Percentiles rank a stretch among this genome's conserved stretches.
phyloP scores from a whole-genome alignment of 2,888 invertebrate species.

The Ethmia dodecea region DNA sequence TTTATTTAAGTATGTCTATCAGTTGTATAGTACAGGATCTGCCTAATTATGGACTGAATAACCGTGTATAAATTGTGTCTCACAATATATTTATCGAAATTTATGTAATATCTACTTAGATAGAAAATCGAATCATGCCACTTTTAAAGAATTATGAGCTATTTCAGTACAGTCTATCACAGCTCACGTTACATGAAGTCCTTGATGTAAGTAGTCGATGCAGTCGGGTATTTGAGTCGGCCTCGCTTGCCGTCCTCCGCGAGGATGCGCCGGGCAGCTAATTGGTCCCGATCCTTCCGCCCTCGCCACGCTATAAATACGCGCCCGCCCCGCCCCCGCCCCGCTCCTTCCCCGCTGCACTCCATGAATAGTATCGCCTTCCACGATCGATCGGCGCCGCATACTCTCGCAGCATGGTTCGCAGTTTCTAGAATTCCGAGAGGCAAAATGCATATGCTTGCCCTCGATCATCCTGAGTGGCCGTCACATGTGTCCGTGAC shows the following conservation, averaged over 20 bases:
- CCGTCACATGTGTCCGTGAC: too few relatives aligned
- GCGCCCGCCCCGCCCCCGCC: not conserved
- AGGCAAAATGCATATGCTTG: not conserved
- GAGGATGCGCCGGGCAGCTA: constrained; percentile 18
- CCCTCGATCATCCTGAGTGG: not conserved
- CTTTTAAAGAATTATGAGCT: not conserved
- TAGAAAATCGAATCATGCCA: not conserved
- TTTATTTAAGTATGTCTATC: too few relatives aligned
- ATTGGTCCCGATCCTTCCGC: constrained; percentile 24
- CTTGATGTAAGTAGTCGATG: not conserved
- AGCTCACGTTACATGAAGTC: constrained; percentile 1
- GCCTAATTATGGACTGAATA: too few relatives aligned
- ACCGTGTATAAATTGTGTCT: too few relatives aligned
- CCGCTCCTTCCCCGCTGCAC: too few relatives aligned
- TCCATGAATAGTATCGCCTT: too few relatives aligned
- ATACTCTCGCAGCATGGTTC: not conserved
- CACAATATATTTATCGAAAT: too few relatives aligned
- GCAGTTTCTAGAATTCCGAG: not conserved
- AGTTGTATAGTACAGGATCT: too few relatives aligned
- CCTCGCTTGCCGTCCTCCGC: not conserved
- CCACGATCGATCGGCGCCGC: not conserved
- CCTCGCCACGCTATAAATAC: constrained; percentile 12
- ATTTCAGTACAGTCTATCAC: not conserved
- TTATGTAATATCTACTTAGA: not conserved
- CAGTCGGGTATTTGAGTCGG: too few relatives aligned